Conservation (phyloP, 2,113 vertebrate genomes). For the Mesembrinibis cayennensis region DNA sequence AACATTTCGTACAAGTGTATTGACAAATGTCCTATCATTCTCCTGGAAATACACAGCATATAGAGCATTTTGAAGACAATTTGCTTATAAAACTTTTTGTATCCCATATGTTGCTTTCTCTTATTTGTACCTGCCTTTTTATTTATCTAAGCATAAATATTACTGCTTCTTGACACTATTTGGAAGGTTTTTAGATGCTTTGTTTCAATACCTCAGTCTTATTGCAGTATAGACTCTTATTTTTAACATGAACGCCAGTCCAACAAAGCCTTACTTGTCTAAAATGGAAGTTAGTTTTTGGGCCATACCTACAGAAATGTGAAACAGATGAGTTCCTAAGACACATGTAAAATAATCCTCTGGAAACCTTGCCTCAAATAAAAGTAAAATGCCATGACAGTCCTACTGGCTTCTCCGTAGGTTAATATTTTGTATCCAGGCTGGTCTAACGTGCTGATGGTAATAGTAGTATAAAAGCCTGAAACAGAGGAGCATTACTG, state of each 20-base stretch:
- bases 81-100: constrained; percentile 33
- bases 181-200: neutral
- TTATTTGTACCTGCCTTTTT: constrained; percentile 41
- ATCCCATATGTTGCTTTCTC: constrained; percentile 37
- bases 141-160: constrained; percentile 62
- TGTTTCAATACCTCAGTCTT: neutral
- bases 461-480: neutral
- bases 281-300: neutral
- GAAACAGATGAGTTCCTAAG: neutral
- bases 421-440: neutral
- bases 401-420: neutral
- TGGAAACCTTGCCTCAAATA: neutral
- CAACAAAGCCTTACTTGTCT: neutral
- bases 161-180: constrained; percentile 12
- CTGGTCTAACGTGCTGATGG: neutral
- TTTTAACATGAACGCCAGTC: neutral
- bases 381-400: neutral
- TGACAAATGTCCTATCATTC: constrained; percentile 63
- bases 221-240: neutral
- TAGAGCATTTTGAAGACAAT: constrained; percentile 38
- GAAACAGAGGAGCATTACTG: neutral
- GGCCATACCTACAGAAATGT: neutral
- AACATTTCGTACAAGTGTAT: constrained; percentile 30
- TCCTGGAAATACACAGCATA: constrained; percentile 36
- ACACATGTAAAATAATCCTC: neutral